A percentile compares a stretch with the other conserved stretches of the same genome.
These are phyloP conservation scores for Capreolus pygargus DNA, from an alignment of 2,113 vertebrate species.

Conservation along the genomic window DNA sequence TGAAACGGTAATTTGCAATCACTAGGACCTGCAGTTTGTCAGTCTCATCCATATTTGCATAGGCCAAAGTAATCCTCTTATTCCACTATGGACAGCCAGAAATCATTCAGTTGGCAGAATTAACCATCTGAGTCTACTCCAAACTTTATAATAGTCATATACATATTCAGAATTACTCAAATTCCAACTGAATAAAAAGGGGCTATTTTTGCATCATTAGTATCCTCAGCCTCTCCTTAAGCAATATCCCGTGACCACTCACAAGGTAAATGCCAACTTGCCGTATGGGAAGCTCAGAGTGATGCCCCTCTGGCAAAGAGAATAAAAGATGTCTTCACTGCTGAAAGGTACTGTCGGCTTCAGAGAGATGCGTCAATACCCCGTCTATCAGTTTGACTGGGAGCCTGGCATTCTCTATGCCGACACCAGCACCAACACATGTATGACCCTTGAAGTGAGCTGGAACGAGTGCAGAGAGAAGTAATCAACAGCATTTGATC, in stretches of 20 bases:
- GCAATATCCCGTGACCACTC: not conserved
- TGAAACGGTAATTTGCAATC: not conserved
- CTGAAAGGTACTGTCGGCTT: not conserved
- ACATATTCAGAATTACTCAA: slow-evolving; percentile 58
- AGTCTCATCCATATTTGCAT: slow-evolving; percentile 51
- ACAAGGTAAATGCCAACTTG: not conserved
- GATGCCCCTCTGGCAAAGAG: not conserved
- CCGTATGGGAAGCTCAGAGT: not conserved
- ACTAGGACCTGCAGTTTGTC: not conserved
- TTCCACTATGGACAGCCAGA: slow-evolving; percentile 58
- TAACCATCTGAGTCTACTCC: slow-evolving; percentile 54
- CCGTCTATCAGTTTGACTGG: not conserved
- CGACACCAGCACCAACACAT: not conserved
- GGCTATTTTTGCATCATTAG: not conserved
- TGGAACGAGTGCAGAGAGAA: not conserved
- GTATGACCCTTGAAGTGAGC: not conserved
- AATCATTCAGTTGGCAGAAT: slow-evolving; percentile 59
- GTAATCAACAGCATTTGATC: not conserved
- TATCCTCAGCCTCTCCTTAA: not conserved
- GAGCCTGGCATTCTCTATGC: not conserved
- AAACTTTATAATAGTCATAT: slow-evolving; percentile 63
- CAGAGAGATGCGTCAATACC: not conserved
- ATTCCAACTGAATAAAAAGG: slow-evolving; percentile 38
- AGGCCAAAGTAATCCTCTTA: slow-evolving; percentile 64
- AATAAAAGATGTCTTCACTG: not conserved